Percentiles rank a stretch among this genome's conserved stretches.
Conservation (phyloP, 2,888 invertebrate genomes). For the Mimas tiliae region DNA sequence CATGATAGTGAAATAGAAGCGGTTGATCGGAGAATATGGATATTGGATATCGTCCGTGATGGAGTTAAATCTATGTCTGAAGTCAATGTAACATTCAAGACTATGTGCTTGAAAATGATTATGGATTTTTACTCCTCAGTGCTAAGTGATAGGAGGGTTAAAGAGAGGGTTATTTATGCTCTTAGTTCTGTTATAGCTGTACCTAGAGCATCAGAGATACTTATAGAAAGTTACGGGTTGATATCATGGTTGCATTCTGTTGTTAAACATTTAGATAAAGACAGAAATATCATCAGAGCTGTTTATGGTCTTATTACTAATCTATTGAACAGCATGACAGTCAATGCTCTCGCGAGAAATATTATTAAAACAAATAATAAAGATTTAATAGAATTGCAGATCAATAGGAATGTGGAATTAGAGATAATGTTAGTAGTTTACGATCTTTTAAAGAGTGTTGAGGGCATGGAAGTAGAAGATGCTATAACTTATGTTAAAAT, state of each 20-base stretch:
- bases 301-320: conserved; percentile 58
- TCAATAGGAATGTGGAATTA: conserved; percentile 68
- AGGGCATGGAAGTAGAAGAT: conserved; percentile 57
- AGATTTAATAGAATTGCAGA: conserved; percentile 56
- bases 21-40: conserved; percentile 89
- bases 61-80: conserved; percentile 91
- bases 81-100: conserved; percentile 88
- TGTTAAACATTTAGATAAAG: conserved; percentile 54
- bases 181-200: conserved; percentile 86
- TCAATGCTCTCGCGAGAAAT: conserved; percentile 59
- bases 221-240: conserved; percentile 88
- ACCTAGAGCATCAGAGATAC: conserved; percentile 86
- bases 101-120: conserved; percentile 91
- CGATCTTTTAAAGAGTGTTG: conserved; percentile 56
- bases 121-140: conserved; percentile 88
- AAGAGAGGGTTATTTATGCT: conserved; percentile 87
- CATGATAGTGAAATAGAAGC: conserved; percentile 90
- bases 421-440: conserved; percentile 63
- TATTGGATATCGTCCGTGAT: conserved; percentile 89
- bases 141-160: conserved; percentile 86
- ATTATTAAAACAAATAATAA: conserved; percentile 46
- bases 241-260: conserved; percentile 87
- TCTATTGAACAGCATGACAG: conserved; percentile 60
- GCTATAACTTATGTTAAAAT: conserved; percentile 54
- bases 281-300: conserved; percentile 53